Base-by-base conservation (phyloP, 2,113 vertebrate genomes). In the Triplophysa rosa region DNA sequence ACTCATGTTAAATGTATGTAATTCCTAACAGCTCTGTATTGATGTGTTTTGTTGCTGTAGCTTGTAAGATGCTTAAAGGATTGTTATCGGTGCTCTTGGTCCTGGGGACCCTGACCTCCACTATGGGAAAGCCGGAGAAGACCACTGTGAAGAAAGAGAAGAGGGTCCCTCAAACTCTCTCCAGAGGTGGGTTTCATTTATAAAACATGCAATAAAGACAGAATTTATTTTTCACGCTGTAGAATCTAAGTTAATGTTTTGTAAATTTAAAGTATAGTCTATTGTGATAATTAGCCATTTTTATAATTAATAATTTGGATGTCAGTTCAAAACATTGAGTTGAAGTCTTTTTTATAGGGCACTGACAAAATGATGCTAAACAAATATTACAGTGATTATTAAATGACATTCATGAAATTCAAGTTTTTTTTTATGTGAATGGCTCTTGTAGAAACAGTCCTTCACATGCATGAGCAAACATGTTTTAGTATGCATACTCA, bases 111-210 rank as follows among this genome's bases (percentile, higher is more conserved):
- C 26, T 95, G 65, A 93, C 94, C 47, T 90, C 90, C 2, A 68
- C 91, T 14, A 82, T 94, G 87, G 94, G 91, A 90, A 94, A 90
- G 91, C 93, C 89, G 0, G 92, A 90, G 70, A 95, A 94, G 84
- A 89, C 93, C 19, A 85, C 87, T 16, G 82, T 88, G 0, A 92
- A 83, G 77, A 82, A 81, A 19, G 90, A 83, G 80, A 93, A 84
- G 87, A 92, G 40, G 37, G 79, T 94, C 52, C 95, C 96, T 54
- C 95, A 98, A 89, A 97, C 95, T 4, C 94, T 99, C 14, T 97
- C 96, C 83, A 94, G 97, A 96, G 98, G 98, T 98, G 86, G 87
- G 71, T 23, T 24, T 62, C 10, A 13, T 21, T 19, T n/a, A 2
- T 5, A 4, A 14, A 23, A 21, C 14, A 16, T 42, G 13, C 3